Base-by-base conservation (phyloP, 1,140 invertebrate species). In the Phortica variegata region DNA sequence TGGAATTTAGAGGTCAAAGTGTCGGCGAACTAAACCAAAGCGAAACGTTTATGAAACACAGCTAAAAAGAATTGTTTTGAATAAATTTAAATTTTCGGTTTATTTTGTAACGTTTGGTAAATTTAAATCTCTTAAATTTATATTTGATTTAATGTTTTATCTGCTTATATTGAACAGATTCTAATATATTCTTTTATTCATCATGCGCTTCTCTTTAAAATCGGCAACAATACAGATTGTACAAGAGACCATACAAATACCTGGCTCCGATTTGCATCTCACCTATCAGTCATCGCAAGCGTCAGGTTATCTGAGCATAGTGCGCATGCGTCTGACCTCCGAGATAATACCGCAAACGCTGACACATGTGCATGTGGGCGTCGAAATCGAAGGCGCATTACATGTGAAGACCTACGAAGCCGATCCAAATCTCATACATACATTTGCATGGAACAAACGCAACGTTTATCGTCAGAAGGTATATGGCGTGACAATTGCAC, bases 381-480 rank as follows among this genome's bases (percentile, higher is more conserved):
- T 92, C 1, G 88, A 92, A 55, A 90, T 97, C 38, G 92, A 96
- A 77, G 95, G 95, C 2, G 91, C 91, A 2, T 79, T 94, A 10
- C 88, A 93, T 73, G 87, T 91, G 6, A 91, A 92, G 77, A 88
- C 87, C 2, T 97, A 98, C 73, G 95, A 98, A 76, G 94, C 95
- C 0, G 94, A 97, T 77, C 90, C 93, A 0, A 90, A 95, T 71
- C 79, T 99, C 20, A 93, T 89, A 33, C 94, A 97, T 76, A 93
- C 91, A 0, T 98, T 95, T 73, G 90, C 93, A 1, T 98, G 96
- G 96, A 94, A 96, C 75, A 95, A 97, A 73, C 80, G 91, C 43
- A 98, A 98, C 77, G 93, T 96, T 17, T 98, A 97, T 77, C 91
- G 94, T 66, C 95, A 98, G 78, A 96, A 97, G 79, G 87, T 94